Conservation (phyloP, 2,888 invertebrate genomes). For the Drosophila rubida region DNA sequence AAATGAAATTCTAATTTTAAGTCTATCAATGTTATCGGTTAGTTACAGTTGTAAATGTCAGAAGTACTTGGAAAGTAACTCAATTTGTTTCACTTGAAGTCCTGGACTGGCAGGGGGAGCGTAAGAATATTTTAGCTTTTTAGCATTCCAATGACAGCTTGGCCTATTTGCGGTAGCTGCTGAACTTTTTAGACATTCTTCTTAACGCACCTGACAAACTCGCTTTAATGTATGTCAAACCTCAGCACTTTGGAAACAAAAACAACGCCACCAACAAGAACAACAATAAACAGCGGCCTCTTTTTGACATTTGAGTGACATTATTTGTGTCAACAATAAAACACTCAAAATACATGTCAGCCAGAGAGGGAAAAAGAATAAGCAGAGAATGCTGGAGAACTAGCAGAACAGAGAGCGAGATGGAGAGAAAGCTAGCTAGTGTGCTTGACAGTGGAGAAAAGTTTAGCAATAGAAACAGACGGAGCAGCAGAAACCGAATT, state of each 20-base stretch:
- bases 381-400: conserved; percentile 2
- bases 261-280: conserved; percentile 31
- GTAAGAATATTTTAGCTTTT: conserved; percentile 17
- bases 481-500: conserved; percentile 11
- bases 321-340: conserved; percentile 81
- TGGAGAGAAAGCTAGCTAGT: conserved; percentile 3
- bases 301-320: conserved; percentile 78
- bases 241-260: conserved; percentile 50
- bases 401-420: conserved; percentile 4
- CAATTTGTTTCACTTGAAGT: conserved; percentile 39
- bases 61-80: conserved; percentile 46
- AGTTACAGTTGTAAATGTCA: conserved; percentile 49
- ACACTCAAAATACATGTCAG: conserved; percentile 66
- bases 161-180: conserved; percentile 44
- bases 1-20: conserved; percentile 11
- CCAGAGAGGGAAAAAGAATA: conserved; percentile 6
- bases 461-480: conserved; percentile 30
- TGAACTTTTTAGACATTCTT: conserved; percentile 45
- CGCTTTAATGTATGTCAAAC: conserved; percentile 74
- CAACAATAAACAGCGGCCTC: conserved; percentile 61
- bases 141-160: conserved; percentile 43
- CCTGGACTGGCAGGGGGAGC: not conserved
- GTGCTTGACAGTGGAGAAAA: conserved; percentile 16
- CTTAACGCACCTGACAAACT: conserved; percentile 71
- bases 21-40: conserved; percentile 17